Base-by-base conservation (phyloP, 2,113 vertebrate species). In the Bujurquina vittata region DNA sequence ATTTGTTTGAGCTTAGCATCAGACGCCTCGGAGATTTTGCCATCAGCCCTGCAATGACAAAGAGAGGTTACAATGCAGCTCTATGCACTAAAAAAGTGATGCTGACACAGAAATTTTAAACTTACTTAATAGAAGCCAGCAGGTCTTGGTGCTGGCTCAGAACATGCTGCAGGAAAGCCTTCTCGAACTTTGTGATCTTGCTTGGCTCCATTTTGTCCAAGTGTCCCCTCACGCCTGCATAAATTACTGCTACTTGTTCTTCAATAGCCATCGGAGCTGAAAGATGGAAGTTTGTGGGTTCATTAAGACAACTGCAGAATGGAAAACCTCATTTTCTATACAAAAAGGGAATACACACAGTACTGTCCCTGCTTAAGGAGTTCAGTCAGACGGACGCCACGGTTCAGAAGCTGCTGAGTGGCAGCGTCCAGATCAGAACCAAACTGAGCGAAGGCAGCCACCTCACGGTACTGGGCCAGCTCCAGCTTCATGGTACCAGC, bases 401-500 rank as follows among this genome's bases (percentile, higher is more conserved):
- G 96, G 92, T 97, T 99, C 94, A 99, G 89, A 86, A 99, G 96
- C 82, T 99, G 98, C 23, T 99, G 98, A 0, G 97, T 99, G 80
- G 98, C 96, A 5, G 98, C 98, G 10, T 99, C 98, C 83, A 99
- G 91, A 86, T 99, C 98, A 23, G 98, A 99, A 11, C 98, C 98
- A 0, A 99, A 99, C 94, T 99, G 98, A 56, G 98, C 98, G 2
- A 99, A 99, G 76, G 98, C 98, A 49, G 98, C 98, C 1, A 99
- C 98, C 89, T 98, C 98, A 57, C 98, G 97, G 88, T 98, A 99
- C 95, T 99, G 98, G 81, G 98, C 98, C 94, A 99, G 60, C 85
- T 99, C 98, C 91, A 99, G 95, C 94, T 99, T 99, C 98, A 99
- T 99, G 88, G 98, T 98, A 88, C 98, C 98, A 0, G 98, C 98